phyloP scores from a whole-genome alignment of 2,888 invertebrate genomes.

The Keiferia lycopersicella region DNA sequence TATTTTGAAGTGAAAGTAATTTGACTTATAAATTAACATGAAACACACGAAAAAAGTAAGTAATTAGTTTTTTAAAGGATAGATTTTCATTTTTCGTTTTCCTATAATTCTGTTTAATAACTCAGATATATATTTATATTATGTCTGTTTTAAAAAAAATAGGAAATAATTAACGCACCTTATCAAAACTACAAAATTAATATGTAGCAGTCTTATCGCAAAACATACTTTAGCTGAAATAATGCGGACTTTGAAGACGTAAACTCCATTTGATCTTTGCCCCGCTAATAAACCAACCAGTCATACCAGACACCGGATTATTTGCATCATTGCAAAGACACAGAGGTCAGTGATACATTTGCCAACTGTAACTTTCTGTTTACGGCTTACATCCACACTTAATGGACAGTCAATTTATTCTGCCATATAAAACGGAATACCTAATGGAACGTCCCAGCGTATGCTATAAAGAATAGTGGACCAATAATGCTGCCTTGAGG shows the following conservation, averaged over 20 bases:
- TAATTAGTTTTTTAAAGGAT: too few species aligned
- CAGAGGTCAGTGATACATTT: neutral
- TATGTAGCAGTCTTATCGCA: neutral
- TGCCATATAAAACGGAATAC: slow-evolving; percentile 15
- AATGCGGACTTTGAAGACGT: neutral
- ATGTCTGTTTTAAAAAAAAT: too few species aligned
- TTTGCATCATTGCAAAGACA: neutral
- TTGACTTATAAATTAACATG: too few species aligned
- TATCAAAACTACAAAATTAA: neutral
- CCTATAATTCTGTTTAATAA: too few species aligned
- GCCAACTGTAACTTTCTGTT: slow-evolving; percentile 6
- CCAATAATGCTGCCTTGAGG: slow-evolving; percentile 3
- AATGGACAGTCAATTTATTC: slow-evolving; percentile 13
- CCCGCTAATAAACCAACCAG: neutral
- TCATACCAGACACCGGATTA: neutral
- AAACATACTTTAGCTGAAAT: neutral
- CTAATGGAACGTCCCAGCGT: neutral
- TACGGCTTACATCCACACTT: slow-evolving; percentile 6
- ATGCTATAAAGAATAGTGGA: slow-evolving; percentile 13
- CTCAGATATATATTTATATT: too few species aligned
- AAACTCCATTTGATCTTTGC: slow-evolving; percentile 5
- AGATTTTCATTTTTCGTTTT: too few species aligned
- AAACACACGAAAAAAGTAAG: too few species aligned
- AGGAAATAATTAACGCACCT: neutral
- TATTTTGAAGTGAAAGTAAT: too few species aligned